Evolutionary conservation across 2,888 invertebrate species (phyloP).

Genomic region (Venusia cambrica): DNA sequence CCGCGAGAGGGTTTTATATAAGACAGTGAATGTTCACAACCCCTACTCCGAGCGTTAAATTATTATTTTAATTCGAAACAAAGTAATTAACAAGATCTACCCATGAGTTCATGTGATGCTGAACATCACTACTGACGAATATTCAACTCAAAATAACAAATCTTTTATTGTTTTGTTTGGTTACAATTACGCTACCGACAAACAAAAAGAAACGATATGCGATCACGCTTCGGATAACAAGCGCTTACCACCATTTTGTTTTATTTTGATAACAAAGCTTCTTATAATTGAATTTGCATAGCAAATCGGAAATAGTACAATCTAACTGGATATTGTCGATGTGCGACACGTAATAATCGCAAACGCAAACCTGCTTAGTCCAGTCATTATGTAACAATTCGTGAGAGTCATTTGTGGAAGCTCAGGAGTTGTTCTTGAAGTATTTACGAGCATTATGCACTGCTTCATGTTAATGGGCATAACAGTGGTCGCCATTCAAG

Average conservation of each 20-base stretch:
- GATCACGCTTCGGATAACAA: neutral
- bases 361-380: constrained; percentile 19
- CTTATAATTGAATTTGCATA: constrained; percentile 3
- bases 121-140: too few species aligned
- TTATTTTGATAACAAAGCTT: neutral
- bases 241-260: neutral
- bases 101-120: neutral
- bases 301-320: constrained; percentile 14
- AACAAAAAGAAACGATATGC: constrained; percentile 9
- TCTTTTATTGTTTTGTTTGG: constrained; percentile 9
- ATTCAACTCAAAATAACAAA: constrained; percentile 1
- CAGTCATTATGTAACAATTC: constrained; percentile 24
- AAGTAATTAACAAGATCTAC: constrained; percentile 34
- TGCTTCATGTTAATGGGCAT: too few species aligned
- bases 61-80: constrained; percentile 38
- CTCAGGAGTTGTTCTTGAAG: constrained; percentile 8
- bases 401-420: constrained; percentile 17
- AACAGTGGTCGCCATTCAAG: too few species aligned
- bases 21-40: constrained; percentile 67
- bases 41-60: constrained; percentile 54
- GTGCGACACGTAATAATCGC: constrained; percentile 17
- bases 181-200: constrained; percentile 10
- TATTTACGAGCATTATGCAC: constrained; percentile 2
- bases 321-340: constrained; percentile 16
- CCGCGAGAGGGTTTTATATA: constrained; percentile 63